A percentile compares a stretch with the other conserved stretches of the same genome.
Conservation (phyloP, 2,888 invertebrate species). For the Nymphalis polychloros region DNA sequence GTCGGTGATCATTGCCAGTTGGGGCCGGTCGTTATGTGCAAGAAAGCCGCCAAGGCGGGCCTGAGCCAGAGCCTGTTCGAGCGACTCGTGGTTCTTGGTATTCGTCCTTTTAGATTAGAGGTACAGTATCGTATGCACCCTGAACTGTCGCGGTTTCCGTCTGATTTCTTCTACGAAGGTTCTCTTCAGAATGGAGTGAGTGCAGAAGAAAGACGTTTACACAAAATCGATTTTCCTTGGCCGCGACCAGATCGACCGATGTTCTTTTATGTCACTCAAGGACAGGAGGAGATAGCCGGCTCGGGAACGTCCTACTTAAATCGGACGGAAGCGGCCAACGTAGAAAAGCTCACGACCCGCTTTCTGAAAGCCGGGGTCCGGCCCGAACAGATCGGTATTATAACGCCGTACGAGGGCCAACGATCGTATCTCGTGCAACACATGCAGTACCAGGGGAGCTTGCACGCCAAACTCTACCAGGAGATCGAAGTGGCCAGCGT, state of each 20-base stretch:
- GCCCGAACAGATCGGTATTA: slow-evolving; percentile 99
- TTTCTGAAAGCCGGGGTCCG: slow-evolving; percentile 97
- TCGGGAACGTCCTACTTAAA: slow-evolving; percentile 99
- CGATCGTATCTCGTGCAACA: slow-evolving; percentile 98
- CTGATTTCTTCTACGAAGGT: slow-evolving; percentile 99
- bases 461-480: slow-evolving; percentile 98
- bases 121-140: slow-evolving; percentile 99
- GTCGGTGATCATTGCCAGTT: slow-evolving; percentile 99
- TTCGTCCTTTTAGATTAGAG: slow-evolving; percentile 97
- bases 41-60: slow-evolving; percentile 98
- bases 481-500: slow-evolving; percentile 99
- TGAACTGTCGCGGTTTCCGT: slow-evolving; percentile 97
- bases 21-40: slow-evolving; percentile 99
- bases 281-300: slow-evolving; percentile 99
- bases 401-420: slow-evolving; percentile 99
- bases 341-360: slow-evolving; percentile 98
- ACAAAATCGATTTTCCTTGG: slow-evolving; percentile 98
- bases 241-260: slow-evolving; percentile 97
- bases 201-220: slow-evolving; percentile 94
- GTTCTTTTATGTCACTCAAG: slow-evolving; percentile 99
- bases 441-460: slow-evolving; percentile 99
- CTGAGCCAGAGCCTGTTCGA: slow-evolving; percentile 98
- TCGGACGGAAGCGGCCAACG: slow-evolving; percentile 98
- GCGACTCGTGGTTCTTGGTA: slow-evolving; percentile 97
- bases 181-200: slow-evolving; percentile 99